Evolutionary conservation across 2,113 vertebrate genomes (phyloP).

Genomic region (Cynopterus brachyotis): DNA sequence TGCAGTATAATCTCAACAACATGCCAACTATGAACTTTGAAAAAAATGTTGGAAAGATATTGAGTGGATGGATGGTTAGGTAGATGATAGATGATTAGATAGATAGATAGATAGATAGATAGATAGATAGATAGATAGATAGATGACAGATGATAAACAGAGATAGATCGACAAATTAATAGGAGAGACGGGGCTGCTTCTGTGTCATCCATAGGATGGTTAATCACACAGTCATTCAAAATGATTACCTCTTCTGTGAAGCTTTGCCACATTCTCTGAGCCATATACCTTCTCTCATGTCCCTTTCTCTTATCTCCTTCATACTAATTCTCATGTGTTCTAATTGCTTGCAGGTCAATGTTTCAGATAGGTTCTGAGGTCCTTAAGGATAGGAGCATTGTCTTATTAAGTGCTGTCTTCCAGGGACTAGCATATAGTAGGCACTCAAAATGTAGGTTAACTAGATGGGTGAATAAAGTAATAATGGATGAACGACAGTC

Average conservation of each 20-base stretch:
- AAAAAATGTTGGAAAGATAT: slow-evolving; percentile 33
- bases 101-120: background rate
- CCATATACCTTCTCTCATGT: background rate
- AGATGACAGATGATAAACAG: background rate
- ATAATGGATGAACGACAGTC: background rate
- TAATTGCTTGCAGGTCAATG: background rate
- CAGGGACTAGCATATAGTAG: background rate
- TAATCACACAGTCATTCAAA: background rate
- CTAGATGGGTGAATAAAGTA: background rate
- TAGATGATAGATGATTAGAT: no score
- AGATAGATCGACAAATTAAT: background rate
- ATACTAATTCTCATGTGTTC: background rate
- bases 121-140: background rate
- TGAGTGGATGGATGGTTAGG: background rate
- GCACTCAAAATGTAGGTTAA: background rate
- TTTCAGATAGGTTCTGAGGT: background rate
- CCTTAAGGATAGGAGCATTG: background rate
- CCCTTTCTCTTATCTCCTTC: background rate
- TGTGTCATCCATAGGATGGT: background rate
- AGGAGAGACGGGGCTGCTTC: background rate
- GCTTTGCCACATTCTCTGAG: background rate
- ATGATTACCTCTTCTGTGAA: background rate
- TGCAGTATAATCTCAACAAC: background rate
- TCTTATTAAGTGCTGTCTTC: background rate
- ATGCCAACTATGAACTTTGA: background rate